Evolutionary conservation across 1,140 invertebrate species (phyloP).

Genomic region (Adelges cooleyi): DNA sequence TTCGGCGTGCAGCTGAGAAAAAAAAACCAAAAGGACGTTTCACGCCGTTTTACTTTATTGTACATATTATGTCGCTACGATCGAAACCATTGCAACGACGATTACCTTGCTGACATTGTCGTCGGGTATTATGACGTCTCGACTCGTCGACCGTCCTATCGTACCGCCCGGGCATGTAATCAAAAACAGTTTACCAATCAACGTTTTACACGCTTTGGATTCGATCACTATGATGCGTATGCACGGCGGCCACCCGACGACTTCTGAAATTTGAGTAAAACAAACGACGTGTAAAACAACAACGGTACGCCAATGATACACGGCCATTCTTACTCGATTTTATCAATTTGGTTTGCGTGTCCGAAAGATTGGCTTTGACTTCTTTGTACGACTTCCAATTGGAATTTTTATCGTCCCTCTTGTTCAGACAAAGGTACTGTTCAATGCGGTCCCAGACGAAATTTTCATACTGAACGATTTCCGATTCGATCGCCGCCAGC

Average conservation of each 20-base stretch:
- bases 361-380: constrained; percentile 10
- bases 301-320: no score
- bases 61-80: no score
- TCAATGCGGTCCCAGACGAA: constrained; percentile 17
- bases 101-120: constrained; percentile 65
- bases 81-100: not conserved
- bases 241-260: constrained; percentile 63
- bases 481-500: not conserved
- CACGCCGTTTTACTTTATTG: no score
- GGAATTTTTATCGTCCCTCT: constrained; percentile 18
- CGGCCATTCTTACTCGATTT: constrained; percentile 19
- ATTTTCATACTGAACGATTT: constrained; percentile 22
- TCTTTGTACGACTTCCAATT: constrained; percentile 23
- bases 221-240: constrained; percentile 74
- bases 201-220: constrained; percentile 53
- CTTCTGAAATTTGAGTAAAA: constrained; percentile 46
- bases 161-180: constrained; percentile 76
- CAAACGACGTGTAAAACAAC: no score
- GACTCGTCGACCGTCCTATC: constrained; percentile 66
- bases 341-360: constrained; percentile 22
- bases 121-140: constrained; percentile 64
- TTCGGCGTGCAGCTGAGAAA: constrained; percentile 59
- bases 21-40: constrained; percentile 22
- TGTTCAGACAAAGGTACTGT: constrained; percentile 14
- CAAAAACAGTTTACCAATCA: constrained; percentile 66